Conservation (phyloP, 2,888 invertebrate species). For the Metallyticus violacea region DNA sequence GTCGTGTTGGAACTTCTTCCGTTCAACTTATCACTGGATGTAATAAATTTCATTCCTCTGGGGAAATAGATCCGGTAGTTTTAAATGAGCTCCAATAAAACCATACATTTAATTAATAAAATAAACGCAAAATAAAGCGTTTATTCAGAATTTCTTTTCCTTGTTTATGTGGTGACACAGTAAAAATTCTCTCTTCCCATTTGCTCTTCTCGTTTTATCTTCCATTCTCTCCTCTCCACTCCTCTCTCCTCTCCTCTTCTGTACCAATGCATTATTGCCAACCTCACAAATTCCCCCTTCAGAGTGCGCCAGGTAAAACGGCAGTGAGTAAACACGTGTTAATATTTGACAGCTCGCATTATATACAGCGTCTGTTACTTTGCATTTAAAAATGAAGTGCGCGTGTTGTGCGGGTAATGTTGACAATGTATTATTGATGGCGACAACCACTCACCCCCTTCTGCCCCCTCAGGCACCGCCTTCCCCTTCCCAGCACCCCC, state of each 20-base stretch:
- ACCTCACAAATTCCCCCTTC: not conserved
- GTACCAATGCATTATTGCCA: not conserved
- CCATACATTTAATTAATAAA: no score
- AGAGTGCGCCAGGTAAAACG: not conserved
- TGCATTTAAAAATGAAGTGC: slow-evolving; percentile 13
- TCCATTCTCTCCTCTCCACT: not conserved
- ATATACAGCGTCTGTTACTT: slow-evolving; percentile 1
- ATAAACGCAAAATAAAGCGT: no score
- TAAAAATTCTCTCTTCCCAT: no score
- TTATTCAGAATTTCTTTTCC: no score
- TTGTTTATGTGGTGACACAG: no score
- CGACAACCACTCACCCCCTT: not conserved
- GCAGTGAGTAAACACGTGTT: not conserved
- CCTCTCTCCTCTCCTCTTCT: not conserved
- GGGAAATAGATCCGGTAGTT: no score
- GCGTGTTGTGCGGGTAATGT: slow-evolving; percentile 3
- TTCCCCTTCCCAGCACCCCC: not conserved
- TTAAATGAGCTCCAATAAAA: no score
- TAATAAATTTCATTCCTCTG: no score
- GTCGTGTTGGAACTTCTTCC: no score
- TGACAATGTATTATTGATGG: slow-evolving; percentile 21
- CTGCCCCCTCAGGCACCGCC: not conserved
- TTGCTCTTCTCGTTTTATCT: not conserved
- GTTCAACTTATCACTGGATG: no score
- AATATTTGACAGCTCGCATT: slow-evolving; percentile 8